Evolutionary conservation across 2,113 vertebrate species (phyloP).

Genomic region (Sciurus niger): DNA sequence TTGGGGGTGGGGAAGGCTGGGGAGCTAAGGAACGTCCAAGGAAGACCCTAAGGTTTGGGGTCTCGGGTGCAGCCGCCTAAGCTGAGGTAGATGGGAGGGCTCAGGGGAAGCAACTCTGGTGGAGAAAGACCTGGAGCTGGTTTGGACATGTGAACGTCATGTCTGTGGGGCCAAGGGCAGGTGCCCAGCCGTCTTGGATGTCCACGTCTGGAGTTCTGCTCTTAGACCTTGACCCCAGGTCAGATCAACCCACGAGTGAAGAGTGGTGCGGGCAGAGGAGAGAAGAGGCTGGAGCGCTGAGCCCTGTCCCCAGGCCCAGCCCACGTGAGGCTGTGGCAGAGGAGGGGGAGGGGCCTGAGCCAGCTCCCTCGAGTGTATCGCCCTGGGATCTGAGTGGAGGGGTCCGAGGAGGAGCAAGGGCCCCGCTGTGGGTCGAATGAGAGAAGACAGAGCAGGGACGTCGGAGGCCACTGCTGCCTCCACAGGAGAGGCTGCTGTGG

Average conservation of each 20-base stretch:
- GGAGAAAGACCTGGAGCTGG: background rate
- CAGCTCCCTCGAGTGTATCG: fast-evolving
- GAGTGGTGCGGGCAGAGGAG: background rate
- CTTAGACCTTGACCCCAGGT: background rate
- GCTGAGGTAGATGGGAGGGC: background rate
- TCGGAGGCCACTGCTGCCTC: background rate
- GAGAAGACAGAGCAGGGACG: background rate
- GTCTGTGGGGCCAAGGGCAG: no score
- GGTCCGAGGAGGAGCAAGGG: background rate
- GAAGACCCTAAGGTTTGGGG: background rate
- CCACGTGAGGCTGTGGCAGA: background rate
- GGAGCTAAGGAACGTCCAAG: background rate
- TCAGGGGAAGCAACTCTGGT: background rate
- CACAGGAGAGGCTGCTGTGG: background rate
- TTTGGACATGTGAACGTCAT: background rate
- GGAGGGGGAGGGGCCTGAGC: background rate
- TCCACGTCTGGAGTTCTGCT: background rate
- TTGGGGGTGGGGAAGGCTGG: background rate
- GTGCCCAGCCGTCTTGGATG: no score
- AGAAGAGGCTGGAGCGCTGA: background rate
- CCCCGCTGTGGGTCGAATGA: no score
- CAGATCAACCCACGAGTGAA: background rate
- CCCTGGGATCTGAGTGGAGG: background rate
- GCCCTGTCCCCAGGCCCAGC: background rate
- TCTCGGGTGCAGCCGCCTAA: background rate